These are phyloP conservation scores for Xestobium rufovillosum DNA, from an alignment of 2,888 invertebrate species.

Conservation along the genomic window DNA sequence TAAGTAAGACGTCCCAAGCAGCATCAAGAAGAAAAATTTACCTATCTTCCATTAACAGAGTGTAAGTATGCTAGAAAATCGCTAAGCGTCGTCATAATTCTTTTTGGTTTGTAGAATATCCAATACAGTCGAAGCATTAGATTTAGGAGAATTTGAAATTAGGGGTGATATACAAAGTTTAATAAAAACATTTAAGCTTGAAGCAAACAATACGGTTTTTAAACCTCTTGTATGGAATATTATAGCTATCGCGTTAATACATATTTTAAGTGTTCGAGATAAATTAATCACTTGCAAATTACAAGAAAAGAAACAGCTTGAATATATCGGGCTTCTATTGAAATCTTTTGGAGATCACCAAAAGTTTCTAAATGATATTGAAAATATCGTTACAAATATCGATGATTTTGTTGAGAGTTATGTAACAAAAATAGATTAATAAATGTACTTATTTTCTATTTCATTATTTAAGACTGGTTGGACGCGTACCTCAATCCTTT, in stretches of 20 bases:
- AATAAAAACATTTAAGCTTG: conserved; percentile 58
- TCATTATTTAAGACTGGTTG: no score
- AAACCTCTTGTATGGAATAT: conserved; percentile 65
- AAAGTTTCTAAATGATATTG: conserved; percentile 24
- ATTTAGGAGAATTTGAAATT: conserved; percentile 24
- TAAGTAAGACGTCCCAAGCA: conserved; percentile 59
- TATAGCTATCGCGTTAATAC: conserved; percentile 60
- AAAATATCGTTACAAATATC: conserved; percentile 26
- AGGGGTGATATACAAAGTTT: conserved; percentile 46
- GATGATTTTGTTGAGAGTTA: conserved; percentile 29
- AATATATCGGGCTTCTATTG: conserved; percentile 25
- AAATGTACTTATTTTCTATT: no score
- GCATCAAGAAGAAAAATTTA: conserved; percentile 62
- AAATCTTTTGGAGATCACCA: conserved; percentile 25
- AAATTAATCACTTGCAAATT: conserved; percentile 26
- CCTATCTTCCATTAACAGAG: conserved; percentile 57
- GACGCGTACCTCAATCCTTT: no score
- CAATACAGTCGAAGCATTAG: conserved; percentile 7
- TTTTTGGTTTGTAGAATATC: no score
- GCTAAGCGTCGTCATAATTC: neutral
- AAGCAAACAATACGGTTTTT: conserved; percentile 64
- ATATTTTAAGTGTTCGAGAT: conserved; percentile 39
- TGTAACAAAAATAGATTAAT: conserved; percentile 19
- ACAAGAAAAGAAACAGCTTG: conserved; percentile 23
- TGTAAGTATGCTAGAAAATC: conserved; percentile 38